These are phyloP conservation scores for Podotricha telesiphe DNA, from an alignment of 2,888 invertebrate genomes.

Conservation along the genomic window DNA sequence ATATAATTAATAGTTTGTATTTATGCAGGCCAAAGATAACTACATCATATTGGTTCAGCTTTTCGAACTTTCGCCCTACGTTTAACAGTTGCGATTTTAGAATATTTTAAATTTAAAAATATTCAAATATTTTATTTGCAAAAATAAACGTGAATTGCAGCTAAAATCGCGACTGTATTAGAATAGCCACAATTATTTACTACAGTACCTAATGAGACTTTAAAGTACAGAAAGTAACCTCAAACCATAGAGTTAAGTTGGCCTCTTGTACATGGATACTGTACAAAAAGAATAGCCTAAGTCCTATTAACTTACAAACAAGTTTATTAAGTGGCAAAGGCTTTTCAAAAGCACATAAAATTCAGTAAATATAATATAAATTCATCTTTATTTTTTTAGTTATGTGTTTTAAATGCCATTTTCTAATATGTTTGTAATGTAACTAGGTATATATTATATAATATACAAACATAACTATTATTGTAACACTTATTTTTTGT, in stretches of 20 bases:
- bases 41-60: slow-evolving; percentile 35
- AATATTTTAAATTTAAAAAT: neutral
- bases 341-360: neutral
- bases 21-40: slow-evolving; percentile 42
- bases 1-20: slow-evolving; percentile 37
- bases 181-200: slow-evolving; percentile 31
- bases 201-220: slow-evolving; percentile 39
- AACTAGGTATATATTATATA: neutral
- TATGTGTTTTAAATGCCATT: neutral
- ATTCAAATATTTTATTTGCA: neutral
- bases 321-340: neutral
- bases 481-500: slow-evolving; percentile 6
- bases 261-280: slow-evolving; percentile 46
- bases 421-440: slow-evolving; percentile 21
- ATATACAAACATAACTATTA: slow-evolving; percentile 29
- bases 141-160: neutral
- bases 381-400: neutral
- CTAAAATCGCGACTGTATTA: neutral
- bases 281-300: slow-evolving; percentile 46
- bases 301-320: slow-evolving; percentile 29
- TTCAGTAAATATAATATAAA: neutral
- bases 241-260: slow-evolving; percentile 42
- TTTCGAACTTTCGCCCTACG: slow-evolving; percentile 27
- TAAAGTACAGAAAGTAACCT: slow-evolving; percentile 49
- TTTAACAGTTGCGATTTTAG: neutral